A percentile compares a stretch with the other conserved stretches of the same genome.
phyloP scores from a whole-genome alignment of 2,797 vertebrate species.

The Coregonus ussuriensis region DNA sequence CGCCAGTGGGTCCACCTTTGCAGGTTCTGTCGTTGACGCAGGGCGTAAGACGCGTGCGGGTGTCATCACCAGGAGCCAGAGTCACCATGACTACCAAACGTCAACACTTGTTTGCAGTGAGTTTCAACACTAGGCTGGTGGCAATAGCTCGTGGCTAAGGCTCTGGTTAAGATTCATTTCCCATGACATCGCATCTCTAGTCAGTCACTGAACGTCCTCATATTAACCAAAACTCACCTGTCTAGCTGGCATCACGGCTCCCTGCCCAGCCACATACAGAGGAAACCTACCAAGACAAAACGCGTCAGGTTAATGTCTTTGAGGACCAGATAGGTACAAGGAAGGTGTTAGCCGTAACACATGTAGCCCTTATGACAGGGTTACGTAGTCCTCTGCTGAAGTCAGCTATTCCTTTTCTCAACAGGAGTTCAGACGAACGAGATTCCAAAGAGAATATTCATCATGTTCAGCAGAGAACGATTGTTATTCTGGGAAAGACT shows the following conservation, averaged over 20 bases:
- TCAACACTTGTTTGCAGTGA: too few relatives aligned
- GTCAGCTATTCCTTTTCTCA: conserved; percentile 66
- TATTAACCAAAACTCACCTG: neutral
- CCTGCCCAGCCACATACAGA: neutral
- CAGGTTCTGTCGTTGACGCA: conserved; percentile 78
- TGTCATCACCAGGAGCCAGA: conserved; percentile 76
- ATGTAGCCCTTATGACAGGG: neutral
- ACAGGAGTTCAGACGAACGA: conserved; percentile 77
- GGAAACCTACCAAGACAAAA: neutral
- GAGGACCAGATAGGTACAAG: neutral
- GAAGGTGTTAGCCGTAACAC: neutral
- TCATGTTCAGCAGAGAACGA: conserved; percentile 12
- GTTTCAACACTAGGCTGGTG: too few relatives aligned
- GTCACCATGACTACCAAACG: neutral
- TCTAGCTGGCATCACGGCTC: neutral
- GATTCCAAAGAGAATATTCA: conserved; percentile 61
- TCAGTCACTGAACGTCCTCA: neutral
- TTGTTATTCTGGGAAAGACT: too few relatives aligned
- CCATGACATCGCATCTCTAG: too few relatives aligned
- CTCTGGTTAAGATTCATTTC: neutral
- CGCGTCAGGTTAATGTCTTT: neutral
- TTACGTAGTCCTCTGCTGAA: neutral
- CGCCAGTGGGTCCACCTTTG: conserved; percentile 86
- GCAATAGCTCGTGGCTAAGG: too few relatives aligned
- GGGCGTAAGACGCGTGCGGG: conserved; percentile 74